These are phyloP conservation scores for Australoheros scitulus DNA, from an alignment of 2,113 vertebrate species.

Conservation along the genomic window DNA sequence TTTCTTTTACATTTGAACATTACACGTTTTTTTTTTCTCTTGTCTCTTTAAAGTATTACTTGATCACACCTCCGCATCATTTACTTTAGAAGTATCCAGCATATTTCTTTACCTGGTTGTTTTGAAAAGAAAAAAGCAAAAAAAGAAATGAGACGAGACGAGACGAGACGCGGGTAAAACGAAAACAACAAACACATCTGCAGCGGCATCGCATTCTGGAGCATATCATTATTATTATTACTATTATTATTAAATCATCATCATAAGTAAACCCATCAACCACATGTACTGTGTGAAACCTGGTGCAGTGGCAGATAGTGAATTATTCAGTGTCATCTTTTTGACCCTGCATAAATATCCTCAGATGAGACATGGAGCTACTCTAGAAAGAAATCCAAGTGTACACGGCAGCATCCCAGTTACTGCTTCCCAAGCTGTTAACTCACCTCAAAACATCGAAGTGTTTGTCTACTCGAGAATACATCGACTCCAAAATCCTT, in stretches of 20 bases:
- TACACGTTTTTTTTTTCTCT: constrained; percentile 72
- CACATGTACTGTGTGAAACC: constrained; percentile 86
- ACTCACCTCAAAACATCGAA: constrained; percentile 78
- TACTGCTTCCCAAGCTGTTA: constrained; percentile 85
- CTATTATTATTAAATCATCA: constrained; percentile 79
- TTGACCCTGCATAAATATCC: constrained; percentile 93
- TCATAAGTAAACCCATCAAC: constrained; percentile 82
- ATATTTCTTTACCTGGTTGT: constrained; percentile 92
- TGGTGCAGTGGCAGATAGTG: constrained; percentile 79
- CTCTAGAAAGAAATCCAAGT: constrained; percentile 87
- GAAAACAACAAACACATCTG: constrained; percentile 64
- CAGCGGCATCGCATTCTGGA: constrained; percentile 69
- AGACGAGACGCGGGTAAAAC: constrained; percentile 49
- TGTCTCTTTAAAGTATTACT: constrained; percentile 84
- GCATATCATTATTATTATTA: constrained; percentile 68
- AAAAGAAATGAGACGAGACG: constrained; percentile 72
- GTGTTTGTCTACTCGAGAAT: constrained; percentile 82
- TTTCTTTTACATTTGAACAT: constrained; percentile 85
- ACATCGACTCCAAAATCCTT: constrained; percentile 88
- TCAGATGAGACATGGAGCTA: constrained; percentile 89
- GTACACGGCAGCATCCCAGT: constrained; percentile 84
- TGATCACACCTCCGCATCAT: constrained; percentile 83
- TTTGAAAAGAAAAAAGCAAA: constrained; percentile 71
- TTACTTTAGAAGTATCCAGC: constrained; percentile 91
- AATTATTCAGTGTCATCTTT: constrained; percentile 95